A percentile compares a stretch with the other conserved stretches of the same genome.
Conservation (phyloP, 2,113 vertebrate species). For the Pelmatolapia mariae region DNA sequence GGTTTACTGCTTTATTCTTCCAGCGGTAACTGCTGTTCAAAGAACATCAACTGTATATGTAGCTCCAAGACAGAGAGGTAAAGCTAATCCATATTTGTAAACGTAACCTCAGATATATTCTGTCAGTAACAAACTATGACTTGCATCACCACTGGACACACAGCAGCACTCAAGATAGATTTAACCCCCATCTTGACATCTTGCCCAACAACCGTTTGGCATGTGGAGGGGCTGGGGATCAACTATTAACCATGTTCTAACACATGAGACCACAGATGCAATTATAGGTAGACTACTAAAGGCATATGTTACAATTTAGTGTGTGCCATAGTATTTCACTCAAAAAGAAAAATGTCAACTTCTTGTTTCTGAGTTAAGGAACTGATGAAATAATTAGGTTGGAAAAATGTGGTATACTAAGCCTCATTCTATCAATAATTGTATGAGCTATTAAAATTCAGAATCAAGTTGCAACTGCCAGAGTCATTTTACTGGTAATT, state of each 20-base stretch:
- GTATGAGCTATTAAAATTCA: not conserved
- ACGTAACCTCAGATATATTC: not conserved
- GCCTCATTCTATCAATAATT: not conserved
- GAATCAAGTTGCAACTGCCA: not conserved
- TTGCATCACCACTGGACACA: not conserved
- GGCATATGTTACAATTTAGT: not conserved
- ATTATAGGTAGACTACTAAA: not conserved
- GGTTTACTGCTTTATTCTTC: not conserved
- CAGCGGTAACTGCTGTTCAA: not conserved
- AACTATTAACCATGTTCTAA: not conserved
- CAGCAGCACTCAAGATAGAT: not conserved
- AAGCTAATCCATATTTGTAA: not conserved
- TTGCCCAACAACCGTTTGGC: not conserved
- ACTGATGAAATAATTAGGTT: not conserved
- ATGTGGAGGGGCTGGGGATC: not conserved
- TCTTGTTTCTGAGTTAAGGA: not conserved
- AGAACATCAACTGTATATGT: not conserved
- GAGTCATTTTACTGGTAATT: not conserved
- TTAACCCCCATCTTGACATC: not conserved
- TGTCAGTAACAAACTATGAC: not conserved
- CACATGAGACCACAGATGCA: not conserved
- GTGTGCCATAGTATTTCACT: not conserved
- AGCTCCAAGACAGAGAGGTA: not conserved
- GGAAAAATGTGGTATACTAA: not conserved
- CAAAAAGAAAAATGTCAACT: not conserved